Percentiles rank a stretch among this genome's conserved stretches.
Conservation (phyloP, 2,888 invertebrate species). For the Eristalis tenax region DNA sequence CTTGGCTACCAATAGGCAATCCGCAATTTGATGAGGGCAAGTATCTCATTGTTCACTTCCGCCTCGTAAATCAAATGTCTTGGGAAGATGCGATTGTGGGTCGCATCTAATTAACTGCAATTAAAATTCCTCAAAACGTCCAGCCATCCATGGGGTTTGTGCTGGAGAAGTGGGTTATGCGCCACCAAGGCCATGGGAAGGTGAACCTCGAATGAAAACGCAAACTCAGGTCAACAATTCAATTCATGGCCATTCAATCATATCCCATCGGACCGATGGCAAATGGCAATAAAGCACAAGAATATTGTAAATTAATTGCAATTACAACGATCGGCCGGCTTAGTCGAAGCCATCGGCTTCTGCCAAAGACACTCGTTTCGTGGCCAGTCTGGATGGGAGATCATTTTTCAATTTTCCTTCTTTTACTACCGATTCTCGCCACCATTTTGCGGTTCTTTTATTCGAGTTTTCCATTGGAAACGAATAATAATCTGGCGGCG, state of each 20-base stretch:
- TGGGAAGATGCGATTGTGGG: conserved; percentile 7
- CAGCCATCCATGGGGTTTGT: background rate
- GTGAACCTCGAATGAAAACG: background rate
- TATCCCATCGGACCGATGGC: background rate
- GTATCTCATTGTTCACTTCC: background rate
- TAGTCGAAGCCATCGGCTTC: background rate
- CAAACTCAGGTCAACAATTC: conserved; percentile 7
- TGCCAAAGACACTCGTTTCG: conserved; percentile 10
- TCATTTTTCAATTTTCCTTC: background rate
- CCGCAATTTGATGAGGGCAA: background rate
- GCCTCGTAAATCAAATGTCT: background rate
- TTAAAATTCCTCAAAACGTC: conserved; percentile 21
- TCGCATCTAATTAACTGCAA: conserved; percentile 24
- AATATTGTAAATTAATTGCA: conserved; percentile 18
- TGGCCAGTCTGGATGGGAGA: background rate
- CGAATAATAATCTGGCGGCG: conserved; percentile 7
- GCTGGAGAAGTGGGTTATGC: background rate
- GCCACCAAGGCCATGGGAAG: background rate
- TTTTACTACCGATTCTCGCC: conserved; percentile 32
- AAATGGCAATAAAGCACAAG: background rate
- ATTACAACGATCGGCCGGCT: background rate
- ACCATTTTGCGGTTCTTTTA: conserved; percentile 41
- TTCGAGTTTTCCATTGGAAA: conserved; percentile 20
- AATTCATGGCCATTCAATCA: background rate
- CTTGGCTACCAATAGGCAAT: background rate